Conservation (phyloP, 2,888 invertebrate species). For the Serrognathus titanus region DNA sequence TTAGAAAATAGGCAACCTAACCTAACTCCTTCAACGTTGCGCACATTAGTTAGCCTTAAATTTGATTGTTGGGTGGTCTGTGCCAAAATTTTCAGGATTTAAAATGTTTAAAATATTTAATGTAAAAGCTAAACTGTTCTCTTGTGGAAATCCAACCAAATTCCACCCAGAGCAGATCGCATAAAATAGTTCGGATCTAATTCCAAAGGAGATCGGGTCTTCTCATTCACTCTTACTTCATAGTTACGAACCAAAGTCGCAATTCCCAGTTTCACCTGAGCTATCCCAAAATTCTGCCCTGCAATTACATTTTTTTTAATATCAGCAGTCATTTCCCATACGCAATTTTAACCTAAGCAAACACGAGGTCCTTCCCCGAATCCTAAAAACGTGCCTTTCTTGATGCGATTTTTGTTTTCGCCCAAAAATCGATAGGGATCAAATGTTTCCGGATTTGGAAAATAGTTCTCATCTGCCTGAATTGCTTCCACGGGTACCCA, state of each 20-base stretch:
- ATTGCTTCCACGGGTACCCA: slow-evolving; percentile 38
- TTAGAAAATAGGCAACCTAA: too few relatives aligned
- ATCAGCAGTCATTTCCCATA: too few relatives aligned
- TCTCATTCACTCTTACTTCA: slow-evolving; percentile 25
- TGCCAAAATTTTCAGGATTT: too few relatives aligned
- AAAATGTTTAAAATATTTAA: too few relatives aligned
- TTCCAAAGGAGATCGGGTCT: slow-evolving; percentile 26
- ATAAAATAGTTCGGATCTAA: slow-evolving; percentile 25
- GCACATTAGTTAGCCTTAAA: too few relatives aligned
- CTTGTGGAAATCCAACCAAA: slow-evolving; percentile 29
- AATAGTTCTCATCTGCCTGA: slow-evolving; percentile 43
- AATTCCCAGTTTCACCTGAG: slow-evolving; percentile 30
- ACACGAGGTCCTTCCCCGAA: slow-evolving; percentile 37
- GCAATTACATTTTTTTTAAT: slow-evolving; percentile 8
- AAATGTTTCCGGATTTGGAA: slow-evolving; percentile 43
- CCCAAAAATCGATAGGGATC: slow-evolving; percentile 45
- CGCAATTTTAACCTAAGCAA: slow-evolving; percentile 31
- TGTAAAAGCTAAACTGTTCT: not conserved
- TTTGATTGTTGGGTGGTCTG: too few relatives aligned
- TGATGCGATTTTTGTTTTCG: slow-evolving; percentile 31
- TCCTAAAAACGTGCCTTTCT: slow-evolving; percentile 32
- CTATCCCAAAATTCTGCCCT: slow-evolving; percentile 31
- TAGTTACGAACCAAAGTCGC: slow-evolving; percentile 24
- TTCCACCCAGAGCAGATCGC: slow-evolving; percentile 20
- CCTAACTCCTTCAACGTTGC: too few relatives aligned